phyloP scores from a whole-genome alignment of 2,888 invertebrate species.

The Agrilus biguttatus region DNA sequence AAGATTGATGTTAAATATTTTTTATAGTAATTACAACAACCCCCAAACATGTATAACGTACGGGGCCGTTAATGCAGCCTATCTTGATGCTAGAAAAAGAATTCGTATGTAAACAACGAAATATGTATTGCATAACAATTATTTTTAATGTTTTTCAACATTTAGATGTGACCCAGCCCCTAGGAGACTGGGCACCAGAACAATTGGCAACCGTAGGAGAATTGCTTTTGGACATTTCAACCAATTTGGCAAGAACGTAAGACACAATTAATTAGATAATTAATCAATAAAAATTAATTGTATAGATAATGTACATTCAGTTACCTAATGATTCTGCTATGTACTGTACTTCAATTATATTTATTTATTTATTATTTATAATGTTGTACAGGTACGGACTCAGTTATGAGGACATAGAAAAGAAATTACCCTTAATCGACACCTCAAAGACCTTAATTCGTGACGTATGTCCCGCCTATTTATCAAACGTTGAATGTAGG shows the following conservation, averaged over 20 bases:
- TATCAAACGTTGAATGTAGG: slow-evolving; percentile 76
- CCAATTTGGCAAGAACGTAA: slow-evolving; percentile 29
- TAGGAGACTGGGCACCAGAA: slow-evolving; percentile 71
- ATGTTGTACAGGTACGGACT: slow-evolving; percentile 55
- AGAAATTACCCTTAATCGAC: slow-evolving; percentile 73
- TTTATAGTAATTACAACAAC: slow-evolving; percentile 51
- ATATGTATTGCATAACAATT: neutral
- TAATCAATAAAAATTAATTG: no score
- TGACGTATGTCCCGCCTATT: slow-evolving; percentile 76
- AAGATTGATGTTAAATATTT: slow-evolving; percentile 11
- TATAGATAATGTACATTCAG: no score
- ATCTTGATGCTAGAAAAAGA: slow-evolving; percentile 72
- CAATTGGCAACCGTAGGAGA: slow-evolving; percentile 79
- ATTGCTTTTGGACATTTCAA: slow-evolving; percentile 70
- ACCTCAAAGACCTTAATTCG: slow-evolving; percentile 75
- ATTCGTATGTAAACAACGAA: slow-evolving; percentile 53
- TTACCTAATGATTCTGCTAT: no score
- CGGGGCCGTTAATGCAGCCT: slow-evolving; percentile 79
- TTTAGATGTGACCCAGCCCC: slow-evolving; percentile 67
- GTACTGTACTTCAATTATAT: no score
- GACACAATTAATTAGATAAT: neutral
- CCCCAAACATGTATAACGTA: slow-evolving; percentile 77
- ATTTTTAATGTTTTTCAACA: slow-evolving; percentile 10
- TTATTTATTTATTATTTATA: neutral
- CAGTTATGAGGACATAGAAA: slow-evolving; percentile 74